Conservation (phyloP, 2,888 invertebrate species). For the Drosophila maculinotata region DNA sequence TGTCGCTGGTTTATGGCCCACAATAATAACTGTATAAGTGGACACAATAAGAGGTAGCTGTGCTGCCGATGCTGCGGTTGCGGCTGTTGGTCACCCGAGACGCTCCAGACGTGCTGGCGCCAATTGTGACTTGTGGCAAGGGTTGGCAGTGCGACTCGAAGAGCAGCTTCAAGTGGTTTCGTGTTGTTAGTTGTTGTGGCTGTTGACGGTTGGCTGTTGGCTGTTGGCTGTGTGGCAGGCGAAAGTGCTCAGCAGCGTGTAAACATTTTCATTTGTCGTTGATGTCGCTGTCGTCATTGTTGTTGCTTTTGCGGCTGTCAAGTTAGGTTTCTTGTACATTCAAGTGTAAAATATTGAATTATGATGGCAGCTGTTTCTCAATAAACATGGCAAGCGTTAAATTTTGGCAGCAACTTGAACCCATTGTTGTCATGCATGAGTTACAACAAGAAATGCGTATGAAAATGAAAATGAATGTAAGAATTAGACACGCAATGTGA, state of each 20-base stretch:
- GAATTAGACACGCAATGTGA: slow-evolving; percentile 16
- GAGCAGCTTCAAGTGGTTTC: slow-evolving; percentile 23
- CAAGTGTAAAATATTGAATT: slow-evolving; percentile 81
- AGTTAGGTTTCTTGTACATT: slow-evolving; percentile 74
- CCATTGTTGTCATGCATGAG: slow-evolving; percentile 71
- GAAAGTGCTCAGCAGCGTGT: slow-evolving; percentile 71
- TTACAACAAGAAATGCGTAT: slow-evolving; percentile 4
- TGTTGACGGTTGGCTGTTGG: slow-evolving; percentile 3
- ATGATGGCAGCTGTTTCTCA: slow-evolving; percentile 80
- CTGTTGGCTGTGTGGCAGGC: slow-evolving; percentile 31
- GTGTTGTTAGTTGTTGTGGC: slow-evolving; percentile 1
- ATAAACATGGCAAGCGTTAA: slow-evolving; percentile 73
- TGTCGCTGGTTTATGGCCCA: slow-evolving; percentile 24
- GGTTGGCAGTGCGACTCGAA: slow-evolving; percentile 1
- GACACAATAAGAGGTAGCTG: background rate
- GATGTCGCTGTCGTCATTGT: slow-evolving; percentile 32
- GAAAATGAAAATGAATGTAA: slow-evolving; percentile 32
- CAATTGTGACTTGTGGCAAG: slow-evolving; percentile 24
- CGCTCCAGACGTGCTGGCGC: slow-evolving; percentile 68
- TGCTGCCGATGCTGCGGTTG: background rate
- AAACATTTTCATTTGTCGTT: slow-evolving; percentile 73
- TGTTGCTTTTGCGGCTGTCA: slow-evolving; percentile 59
- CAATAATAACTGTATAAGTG: slow-evolving; percentile 11
- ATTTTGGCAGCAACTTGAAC: slow-evolving; percentile 75
- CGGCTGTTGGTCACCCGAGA: slow-evolving; percentile 44